Evolutionary conservation across 1,140 invertebrate species (phyloP), one percentile per base, ranked within the genome.

Genomic region (Cotesia glomerata): DNA sequence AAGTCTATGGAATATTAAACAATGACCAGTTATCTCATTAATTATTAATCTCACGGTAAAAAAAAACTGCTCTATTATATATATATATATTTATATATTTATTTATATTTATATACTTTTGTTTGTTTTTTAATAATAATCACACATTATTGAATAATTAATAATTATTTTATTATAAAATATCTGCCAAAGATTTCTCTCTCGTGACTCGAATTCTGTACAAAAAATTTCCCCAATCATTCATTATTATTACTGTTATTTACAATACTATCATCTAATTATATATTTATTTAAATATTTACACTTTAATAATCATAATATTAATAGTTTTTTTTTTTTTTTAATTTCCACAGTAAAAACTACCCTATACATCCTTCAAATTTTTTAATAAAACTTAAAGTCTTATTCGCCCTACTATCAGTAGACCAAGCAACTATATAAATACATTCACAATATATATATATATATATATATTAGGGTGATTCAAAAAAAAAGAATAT

Each of bases 251-350:
- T 14, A 16, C 35, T 18, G 36, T 61, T 61, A 64, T 64, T 64
- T 64, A 64, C 62, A 64, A 36, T 39, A 36, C 62, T 64, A 64
- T 64, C 11, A 14, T 36, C 62, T 64, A 64, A 64, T 14, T 32
- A 59, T 14, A 14, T 14, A 54, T 54, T 54, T 14, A 54, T 58
- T 58, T 58, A 8, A 14, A 39, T 45, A 36, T 39, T 36, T 64
- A 64, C 62, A 39, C 39, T 36, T 16, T 64, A 39, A 39, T 64
- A 64, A 39, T 64, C 4, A 26, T 61, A n/a, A 54, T 61, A 14
- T 56, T 56, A 14, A 14, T 56, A 16, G 5, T 39, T 39, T 8
- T 39, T 39, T 39, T 39, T 39, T 39, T 39, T 52, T 1, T 11
- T 58, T 26, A n/a, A n/a, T n/a, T 32, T 11, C 35, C n/a, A 39